These are phyloP conservation scores for Cryptosula pallasiana DNA, from an alignment of 2,888 invertebrate genomes.

Conservation along the genomic window DNA sequence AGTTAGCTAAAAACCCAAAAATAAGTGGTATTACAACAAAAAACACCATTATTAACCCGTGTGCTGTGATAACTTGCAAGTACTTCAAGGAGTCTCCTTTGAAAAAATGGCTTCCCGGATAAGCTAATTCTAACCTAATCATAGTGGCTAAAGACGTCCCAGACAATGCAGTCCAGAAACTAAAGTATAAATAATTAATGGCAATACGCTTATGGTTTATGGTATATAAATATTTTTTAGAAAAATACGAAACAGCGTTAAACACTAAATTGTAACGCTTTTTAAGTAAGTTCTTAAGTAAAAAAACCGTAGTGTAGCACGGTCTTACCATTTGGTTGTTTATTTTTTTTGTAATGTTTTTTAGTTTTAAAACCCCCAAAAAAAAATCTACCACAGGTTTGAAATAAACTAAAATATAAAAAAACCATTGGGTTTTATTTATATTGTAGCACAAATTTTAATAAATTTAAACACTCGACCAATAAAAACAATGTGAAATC, in stretches of 20 bases:
- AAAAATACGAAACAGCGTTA: no score
- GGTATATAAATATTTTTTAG: conserved; percentile 3
- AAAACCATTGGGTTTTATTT: background rate
- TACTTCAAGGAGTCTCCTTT: conserved; percentile 5
- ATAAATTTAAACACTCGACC: background rate
- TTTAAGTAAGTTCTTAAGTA: no score
- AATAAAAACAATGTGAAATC: background rate
- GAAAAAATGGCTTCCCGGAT: conserved; percentile 1
- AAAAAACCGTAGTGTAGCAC: no score
- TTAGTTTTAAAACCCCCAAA: no score
- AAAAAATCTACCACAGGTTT: no score
- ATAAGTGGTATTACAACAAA: background rate
- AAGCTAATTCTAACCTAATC: conserved; percentile 4
- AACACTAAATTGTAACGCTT: no score
- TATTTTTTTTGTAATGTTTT: background rate
- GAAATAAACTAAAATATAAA: background rate
- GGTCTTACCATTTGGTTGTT: background rate
- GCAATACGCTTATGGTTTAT: background rate
- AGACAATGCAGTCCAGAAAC: background rate
- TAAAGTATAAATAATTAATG: background rate
- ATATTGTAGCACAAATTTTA: background rate
- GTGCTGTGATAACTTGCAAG: conserved; percentile 2
- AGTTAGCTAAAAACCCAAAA: background rate
- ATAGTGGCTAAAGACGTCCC: background rate
- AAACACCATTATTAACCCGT: background rate